Conservation (phyloP, 1,140 invertebrate species). For the Lordiphosa mommai region DNA sequence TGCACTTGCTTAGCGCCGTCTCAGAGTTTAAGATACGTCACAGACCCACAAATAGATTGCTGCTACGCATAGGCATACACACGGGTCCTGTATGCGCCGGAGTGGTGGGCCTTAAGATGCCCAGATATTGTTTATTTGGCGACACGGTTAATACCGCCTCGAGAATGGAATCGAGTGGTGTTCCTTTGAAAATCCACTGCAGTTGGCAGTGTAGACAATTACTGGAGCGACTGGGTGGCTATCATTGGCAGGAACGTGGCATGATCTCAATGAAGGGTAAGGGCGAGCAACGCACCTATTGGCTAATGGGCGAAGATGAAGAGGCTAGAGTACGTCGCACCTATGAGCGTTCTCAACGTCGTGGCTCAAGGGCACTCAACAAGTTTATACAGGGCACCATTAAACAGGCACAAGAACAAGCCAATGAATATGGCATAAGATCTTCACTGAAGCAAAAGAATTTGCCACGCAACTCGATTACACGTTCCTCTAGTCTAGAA, state of each 20-base stretch:
- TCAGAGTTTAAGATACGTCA: conserved; percentile 93
- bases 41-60: conserved; percentile 89
- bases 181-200: conserved; percentile 93
- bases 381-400: conserved; percentile 74
- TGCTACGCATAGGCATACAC: conserved; percentile 95
- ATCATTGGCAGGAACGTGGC: conserved; percentile 86
- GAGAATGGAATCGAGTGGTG: conserved; percentile 95
- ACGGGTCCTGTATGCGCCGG: conserved; percentile 86
- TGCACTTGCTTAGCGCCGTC: conserved; percentile 90
- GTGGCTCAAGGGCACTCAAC: conserved; percentile 73
- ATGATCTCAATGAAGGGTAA: conserved; percentile 92
- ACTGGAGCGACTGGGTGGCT: conserved; percentile 89
- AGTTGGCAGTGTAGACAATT: conserved; percentile 87
- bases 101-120: conserved; percentile 97
- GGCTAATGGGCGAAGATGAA: conserved; percentile 89
- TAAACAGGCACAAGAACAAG: conserved; percentile 47
- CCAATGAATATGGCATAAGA: conserved; percentile 80
- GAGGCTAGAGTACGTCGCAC: conserved; percentile 81
- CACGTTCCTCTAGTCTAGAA: conserved; percentile 87
- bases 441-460: conserved; percentile 83
- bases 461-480: conserved; percentile 63
- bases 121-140: conserved; percentile 95
- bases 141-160: conserved; percentile 97
- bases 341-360: conserved; percentile 80
- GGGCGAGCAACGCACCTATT: conserved; percentile 91